These are phyloP conservation scores for Lasiommata megera DNA, from an alignment of 2,888 invertebrate species.

Conservation along the genomic window DNA sequence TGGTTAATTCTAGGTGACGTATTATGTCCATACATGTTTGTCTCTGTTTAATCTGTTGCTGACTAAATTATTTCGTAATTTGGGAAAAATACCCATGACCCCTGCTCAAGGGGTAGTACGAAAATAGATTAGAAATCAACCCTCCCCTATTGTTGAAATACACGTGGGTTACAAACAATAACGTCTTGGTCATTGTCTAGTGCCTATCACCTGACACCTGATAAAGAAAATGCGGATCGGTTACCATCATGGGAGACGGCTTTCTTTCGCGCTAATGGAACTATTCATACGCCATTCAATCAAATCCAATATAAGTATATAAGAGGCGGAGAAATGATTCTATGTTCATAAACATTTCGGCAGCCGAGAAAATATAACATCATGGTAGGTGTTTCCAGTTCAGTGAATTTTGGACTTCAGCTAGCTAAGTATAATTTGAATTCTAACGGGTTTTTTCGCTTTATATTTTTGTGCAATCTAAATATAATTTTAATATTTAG, in stretches of 20 bases:
- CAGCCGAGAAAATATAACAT: slow-evolving; percentile 37
- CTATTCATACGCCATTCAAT: slow-evolving; percentile 58
- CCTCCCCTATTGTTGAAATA: not conserved
- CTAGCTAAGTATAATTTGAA: not conserved
- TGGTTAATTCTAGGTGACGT: no score
- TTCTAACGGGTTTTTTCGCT: not conserved
- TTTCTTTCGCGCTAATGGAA: slow-evolving; percentile 53
- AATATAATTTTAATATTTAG: no score
- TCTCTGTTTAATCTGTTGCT: no score
- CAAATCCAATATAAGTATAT: slow-evolving; percentile 51
- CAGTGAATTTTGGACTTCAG: not conserved
- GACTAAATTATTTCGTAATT: no score
- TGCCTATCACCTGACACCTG: slow-evolving; percentile 17
- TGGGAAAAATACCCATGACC: not conserved
- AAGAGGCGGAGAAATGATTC: slow-evolving; percentile 41
- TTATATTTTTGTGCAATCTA: no score
- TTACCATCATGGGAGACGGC: slow-evolving; percentile 25
- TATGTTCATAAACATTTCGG: slow-evolving; percentile 31
- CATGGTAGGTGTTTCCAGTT: slow-evolving; percentile 50
- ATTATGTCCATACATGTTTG: no score
- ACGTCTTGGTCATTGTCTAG: slow-evolving; percentile 7
- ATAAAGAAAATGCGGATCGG: slow-evolving; percentile 28
- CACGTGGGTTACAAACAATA: slow-evolving; percentile 3
- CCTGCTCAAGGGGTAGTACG: not conserved
- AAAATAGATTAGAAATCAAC: not conserved